A percentile compares a stretch with the other conserved stretches of the same genome.
Conservation (phyloP, 2,797 vertebrate genomes). For the Anolis apletophallus region DNA sequence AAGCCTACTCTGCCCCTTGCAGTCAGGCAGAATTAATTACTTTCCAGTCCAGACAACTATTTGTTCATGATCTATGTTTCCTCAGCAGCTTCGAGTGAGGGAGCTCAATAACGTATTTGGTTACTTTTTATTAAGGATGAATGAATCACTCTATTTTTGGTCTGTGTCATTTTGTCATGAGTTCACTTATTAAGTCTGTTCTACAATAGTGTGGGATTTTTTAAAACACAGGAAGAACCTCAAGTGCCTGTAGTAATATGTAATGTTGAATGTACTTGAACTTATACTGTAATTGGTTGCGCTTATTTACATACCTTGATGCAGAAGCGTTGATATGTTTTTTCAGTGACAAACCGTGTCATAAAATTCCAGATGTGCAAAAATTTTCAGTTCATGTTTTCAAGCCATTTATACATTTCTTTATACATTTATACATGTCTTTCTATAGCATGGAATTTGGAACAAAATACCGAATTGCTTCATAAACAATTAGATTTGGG, state of each 20-base stretch:
- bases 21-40: conserved; percentile 19
- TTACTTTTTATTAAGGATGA: not conserved
- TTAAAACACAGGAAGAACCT: not conserved
- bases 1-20: not conserved
- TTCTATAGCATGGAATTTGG: not conserved
- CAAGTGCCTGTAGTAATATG: not conserved
- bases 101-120: not conserved
- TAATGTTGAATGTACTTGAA: not conserved
- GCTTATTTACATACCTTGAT: not conserved
- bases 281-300: not conserved
- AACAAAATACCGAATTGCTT: not conserved
- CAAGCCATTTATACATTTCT: not conserved
- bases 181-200: not conserved
- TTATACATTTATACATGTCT: not conserved
- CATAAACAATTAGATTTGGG: not conserved
- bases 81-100: not conserved
- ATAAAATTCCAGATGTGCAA: not conserved
- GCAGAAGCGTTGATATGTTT: not conserved
- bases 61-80: conserved; percentile 18
- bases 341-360: too few relatives aligned
- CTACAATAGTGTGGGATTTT: not conserved
- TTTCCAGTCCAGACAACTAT: not conserved
- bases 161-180: not conserved
- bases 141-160: conserved; percentile 16
- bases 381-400: not conserved